Evolutionary conservation across 2,113 vertebrate species (phyloP).

Genomic region (Ramphastos sulfuratus): DNA sequence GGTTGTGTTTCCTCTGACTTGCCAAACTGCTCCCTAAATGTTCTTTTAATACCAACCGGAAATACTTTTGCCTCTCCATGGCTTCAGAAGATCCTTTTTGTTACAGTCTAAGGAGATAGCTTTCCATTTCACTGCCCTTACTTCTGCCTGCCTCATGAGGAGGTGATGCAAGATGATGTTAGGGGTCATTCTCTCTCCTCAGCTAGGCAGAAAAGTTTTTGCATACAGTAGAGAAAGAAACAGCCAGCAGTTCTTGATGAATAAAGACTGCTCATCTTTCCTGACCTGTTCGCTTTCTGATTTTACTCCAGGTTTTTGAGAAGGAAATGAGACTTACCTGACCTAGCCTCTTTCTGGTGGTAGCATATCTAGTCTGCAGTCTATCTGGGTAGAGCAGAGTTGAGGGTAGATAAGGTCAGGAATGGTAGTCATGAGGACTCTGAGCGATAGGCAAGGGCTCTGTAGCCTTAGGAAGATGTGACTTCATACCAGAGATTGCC

Average conservation of each 20-base stretch:
- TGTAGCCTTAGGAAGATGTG: background rate
- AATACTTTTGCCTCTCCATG: background rate
- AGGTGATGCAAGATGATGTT: accelerated
- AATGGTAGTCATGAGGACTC: background rate
- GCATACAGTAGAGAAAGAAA: background rate
- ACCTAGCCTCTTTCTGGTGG: background rate
- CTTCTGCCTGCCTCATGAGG: background rate
- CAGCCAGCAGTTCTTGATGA: background rate
- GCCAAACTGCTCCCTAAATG: background rate
- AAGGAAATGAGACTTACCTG: background rate
- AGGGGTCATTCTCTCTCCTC: background rate
- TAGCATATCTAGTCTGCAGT: background rate
- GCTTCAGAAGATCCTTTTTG: background rate
- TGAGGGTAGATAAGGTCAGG: background rate
- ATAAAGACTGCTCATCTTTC: background rate
- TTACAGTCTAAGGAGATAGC: background rate
- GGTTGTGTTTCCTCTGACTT: background rate
- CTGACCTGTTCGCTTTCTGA: background rate
- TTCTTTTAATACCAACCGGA: background rate
- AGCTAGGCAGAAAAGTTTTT: background rate
- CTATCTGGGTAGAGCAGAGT: background rate
- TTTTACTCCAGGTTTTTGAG: background rate
- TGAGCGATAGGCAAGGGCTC: background rate
- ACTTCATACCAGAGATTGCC: accelerated
- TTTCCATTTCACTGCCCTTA: background rate